Base-by-base conservation (phyloP, 2,888 invertebrate species). In the Watsonalla binaria region DNA sequence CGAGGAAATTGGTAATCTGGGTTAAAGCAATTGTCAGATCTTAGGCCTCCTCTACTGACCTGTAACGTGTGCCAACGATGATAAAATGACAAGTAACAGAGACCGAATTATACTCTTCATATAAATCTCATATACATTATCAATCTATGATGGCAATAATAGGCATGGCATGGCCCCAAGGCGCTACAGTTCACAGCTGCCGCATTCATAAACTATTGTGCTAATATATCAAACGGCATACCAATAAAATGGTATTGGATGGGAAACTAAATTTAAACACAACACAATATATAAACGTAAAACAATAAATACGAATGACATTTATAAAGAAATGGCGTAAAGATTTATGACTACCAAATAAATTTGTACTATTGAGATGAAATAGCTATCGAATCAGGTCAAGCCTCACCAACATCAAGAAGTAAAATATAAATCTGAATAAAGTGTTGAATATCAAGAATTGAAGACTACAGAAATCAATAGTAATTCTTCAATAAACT, bases 351-450 rank as follows among this genome's bases (percentile, higher is more conserved):
- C 68, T 76, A 86, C 83, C 85, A 85, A 78, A 79, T 68, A 69
- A 80, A 82, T 88, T 89, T 88, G 89, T 89, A 90, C 89, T 87
- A 81, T 80, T 73, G 71, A 77, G 67, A 77, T 73, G 59, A 81
- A 82, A 80, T 77, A 75, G 80, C 75, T 74, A 71, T 68, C 69
- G 65, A 73, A 71, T 74, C 61, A 68, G 71, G 74, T 55, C 59
- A 60, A 59, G 57, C 45, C 47, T 45, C n/a, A n/a, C n/a, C n/a
- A 24, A 24, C 24, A 24, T 24, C 24, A 24, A 24, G 24, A 24
- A 24, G 24, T 24, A 24, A 24, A 24, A 24, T 24, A 24, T 24
- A 4, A 2, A 24, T n/a, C n/a, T 24, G 24, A 1, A 24, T 24
- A 24, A 24, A 24, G 24, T 24, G 24, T 24, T 24, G 4, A 24